A percentile compares a stretch with the other conserved stretches of the same genome.
Evolutionary conservation across 92 coral and sea anemone species (phyloP).

Genomic region (Palythoa grandiflora): DNA sequence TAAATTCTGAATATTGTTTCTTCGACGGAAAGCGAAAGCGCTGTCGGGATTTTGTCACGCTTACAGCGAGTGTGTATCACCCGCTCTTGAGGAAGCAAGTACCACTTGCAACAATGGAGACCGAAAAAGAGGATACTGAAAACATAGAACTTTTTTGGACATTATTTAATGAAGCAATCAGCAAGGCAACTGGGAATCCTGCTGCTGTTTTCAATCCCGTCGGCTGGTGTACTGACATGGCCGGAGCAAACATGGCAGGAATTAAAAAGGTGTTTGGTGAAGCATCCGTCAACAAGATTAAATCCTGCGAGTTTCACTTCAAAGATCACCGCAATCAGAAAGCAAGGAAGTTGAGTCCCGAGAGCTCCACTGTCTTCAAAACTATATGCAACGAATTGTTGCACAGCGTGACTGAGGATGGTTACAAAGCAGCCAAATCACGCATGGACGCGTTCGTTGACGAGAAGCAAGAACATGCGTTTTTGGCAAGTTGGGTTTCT

Average conservation of each 20-base stretch:
- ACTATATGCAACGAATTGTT: constrained; percentile 31
- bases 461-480: constrained; percentile 5
- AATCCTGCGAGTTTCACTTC: constrained; percentile 47
- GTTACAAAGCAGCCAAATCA: constrained; percentile 8
- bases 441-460: not conserved
- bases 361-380: constrained; percentile 28
- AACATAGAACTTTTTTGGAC: constrained; percentile 20
- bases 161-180: constrained; percentile 11
- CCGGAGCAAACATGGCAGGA: constrained; percentile 38
- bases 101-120: constrained; percentile 27
- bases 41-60: constrained; percentile 6
- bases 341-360: constrained; percentile 30
- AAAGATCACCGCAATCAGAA: constrained; percentile 39
- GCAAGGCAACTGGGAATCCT: constrained; percentile 14
- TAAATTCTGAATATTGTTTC: constrained; percentile 11
- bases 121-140: constrained; percentile 16
- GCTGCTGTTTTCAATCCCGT: constrained; percentile 23
- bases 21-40: constrained; percentile 32
- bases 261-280: constrained; percentile 22
- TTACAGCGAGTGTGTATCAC: constrained; percentile 39
- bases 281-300: constrained; percentile 4
- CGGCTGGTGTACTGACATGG: constrained; percentile 8
- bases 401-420: constrained; percentile 20
- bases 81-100: constrained; percentile 33
- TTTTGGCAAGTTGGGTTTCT: constrained; percentile 25